phyloP scores from a whole-genome alignment of 2,113 vertebrate species.

The Odobenus rosmarus region DNA sequence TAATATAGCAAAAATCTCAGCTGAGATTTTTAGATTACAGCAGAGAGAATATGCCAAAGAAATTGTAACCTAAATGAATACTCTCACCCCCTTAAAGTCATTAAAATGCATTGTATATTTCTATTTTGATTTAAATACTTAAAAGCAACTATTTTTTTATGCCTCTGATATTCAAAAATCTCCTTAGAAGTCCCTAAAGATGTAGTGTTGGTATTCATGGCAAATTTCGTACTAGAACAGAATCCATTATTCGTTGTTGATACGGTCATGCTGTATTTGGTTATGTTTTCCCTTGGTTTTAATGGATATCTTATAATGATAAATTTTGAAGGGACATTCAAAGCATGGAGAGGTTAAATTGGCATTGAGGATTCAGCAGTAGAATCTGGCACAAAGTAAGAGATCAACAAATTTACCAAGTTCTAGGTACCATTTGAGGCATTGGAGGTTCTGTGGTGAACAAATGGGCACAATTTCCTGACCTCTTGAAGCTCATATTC shows the following conservation, averaged over 20 bases:
- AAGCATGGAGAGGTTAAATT: neutral
- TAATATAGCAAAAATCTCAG: neutral
- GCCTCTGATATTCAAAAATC: neutral
- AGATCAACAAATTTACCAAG: neutral
- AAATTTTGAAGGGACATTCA: neutral
- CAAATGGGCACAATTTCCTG: neutral
- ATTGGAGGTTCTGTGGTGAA: neutral
- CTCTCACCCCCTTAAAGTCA: neutral
- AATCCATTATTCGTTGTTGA: neutral
- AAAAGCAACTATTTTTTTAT: slow-evolving; percentile 33
- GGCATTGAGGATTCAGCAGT: neutral
- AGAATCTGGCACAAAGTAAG: neutral
- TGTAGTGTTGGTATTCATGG: neutral
- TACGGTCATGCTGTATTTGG: neutral
- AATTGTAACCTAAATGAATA: slow-evolving; percentile 16
- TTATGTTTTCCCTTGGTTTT: neutral
- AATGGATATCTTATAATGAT: neutral
- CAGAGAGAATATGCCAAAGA: neutral
- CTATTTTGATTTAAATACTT: slow-evolving; percentile 24
- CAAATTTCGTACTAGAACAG: neutral
- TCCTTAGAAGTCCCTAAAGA: neutral
- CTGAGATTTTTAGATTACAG: neutral
- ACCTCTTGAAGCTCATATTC: neutral
- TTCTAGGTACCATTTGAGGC: neutral
- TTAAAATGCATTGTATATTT: slow-evolving; percentile 34